A percentile compares a stretch with the other conserved stretches of the same genome.
Evolutionary conservation across 2,113 vertebrate genomes (phyloP).

Genomic region (Diglossa brunneiventris): DNA sequence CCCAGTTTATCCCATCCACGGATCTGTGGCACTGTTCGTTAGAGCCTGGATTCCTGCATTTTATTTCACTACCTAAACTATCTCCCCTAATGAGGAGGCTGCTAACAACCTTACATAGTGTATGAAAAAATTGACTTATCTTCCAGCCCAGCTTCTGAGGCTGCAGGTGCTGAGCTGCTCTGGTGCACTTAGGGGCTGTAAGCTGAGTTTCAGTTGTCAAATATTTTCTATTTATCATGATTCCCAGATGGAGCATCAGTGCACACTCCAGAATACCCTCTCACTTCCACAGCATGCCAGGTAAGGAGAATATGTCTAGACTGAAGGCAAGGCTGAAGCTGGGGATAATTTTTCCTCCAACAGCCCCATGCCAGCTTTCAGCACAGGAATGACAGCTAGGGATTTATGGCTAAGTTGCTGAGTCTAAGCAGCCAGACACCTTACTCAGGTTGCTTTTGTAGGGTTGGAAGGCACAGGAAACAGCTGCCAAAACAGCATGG

Average conservation of each 20-base stretch:
- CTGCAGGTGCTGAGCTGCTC: background rate
- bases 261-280: background rate
- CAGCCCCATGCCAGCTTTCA: constrained; percentile 15
- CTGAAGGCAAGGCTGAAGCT: constrained; percentile 1
- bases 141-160: background rate
- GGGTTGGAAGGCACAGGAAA: background rate
- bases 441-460: background rate
- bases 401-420: background rate
- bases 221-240: background rate
- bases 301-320: background rate
- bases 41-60: background rate
- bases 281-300: background rate
- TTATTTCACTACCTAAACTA: background rate
- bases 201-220: constrained; percentile 11
- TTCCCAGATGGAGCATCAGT: background rate
- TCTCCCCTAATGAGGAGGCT: background rate
- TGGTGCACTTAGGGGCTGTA: background rate
- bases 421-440: background rate
- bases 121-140: constrained; percentile 13
- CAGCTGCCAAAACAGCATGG: background rate
- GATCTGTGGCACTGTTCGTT: background rate
- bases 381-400: background rate
- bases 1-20: background rate
- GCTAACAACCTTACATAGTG: background rate
- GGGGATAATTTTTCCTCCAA: constrained; percentile 1